Conservation (phyloP, 2,797 vertebrate genomes). For the Adrianichthys oophorus region DNA sequence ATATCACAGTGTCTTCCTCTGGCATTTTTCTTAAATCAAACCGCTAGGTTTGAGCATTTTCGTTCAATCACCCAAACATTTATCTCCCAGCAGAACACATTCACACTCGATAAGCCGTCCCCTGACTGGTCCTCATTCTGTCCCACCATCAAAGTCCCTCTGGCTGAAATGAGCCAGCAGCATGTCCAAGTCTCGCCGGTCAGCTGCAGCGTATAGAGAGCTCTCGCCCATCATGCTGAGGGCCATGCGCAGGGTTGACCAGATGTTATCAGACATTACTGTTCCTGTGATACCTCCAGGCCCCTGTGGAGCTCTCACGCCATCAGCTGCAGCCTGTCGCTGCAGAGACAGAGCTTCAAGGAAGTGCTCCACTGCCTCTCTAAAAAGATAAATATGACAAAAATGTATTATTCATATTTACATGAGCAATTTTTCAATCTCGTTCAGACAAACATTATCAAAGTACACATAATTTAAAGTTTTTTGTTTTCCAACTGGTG, state of each 20-base stretch:
- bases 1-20: constrained; percentile 56
- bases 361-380: constrained; percentile 94
- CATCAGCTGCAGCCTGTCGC: constrained; percentile 76
- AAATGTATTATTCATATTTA: not conserved
- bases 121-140: constrained; percentile 69
- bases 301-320: constrained; percentile 78
- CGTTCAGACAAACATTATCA: not conserved
- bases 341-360: constrained; percentile 95
- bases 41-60: constrained; percentile 9
- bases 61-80: constrained; percentile 64
- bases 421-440: constrained; percentile 1
- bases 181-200: constrained; percentile 86
- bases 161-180: constrained; percentile 88
- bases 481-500: not conserved
- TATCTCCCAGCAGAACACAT: constrained; percentile 60
- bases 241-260: constrained; percentile 97
- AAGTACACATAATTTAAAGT: not conserved
- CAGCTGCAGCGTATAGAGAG: constrained; percentile 88
- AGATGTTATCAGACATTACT: constrained; percentile 98
- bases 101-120: constrained; percentile 71
- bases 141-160: constrained; percentile 84
- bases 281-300: constrained; percentile 83
- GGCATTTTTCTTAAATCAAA: constrained; percentile 15
- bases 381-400: constrained; percentile 28
- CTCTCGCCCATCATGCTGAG: constrained; percentile 98